phyloP scores from a whole-genome alignment of 2,113 vertebrate species.

The Syrmaticus mikado region DNA sequence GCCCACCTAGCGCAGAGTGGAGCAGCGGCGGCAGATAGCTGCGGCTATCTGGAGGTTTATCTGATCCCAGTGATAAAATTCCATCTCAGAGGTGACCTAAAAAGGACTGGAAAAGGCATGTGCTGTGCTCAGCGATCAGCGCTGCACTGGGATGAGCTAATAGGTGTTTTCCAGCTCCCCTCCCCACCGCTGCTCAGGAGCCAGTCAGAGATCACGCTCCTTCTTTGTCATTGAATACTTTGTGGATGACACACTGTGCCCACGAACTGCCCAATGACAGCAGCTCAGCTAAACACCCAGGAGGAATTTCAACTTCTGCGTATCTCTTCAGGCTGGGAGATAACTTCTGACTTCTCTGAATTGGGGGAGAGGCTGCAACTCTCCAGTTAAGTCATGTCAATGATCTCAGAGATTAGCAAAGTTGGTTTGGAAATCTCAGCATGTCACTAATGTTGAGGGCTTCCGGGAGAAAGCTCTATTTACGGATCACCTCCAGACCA shows the following conservation, averaged over 20 bases:
- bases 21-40: not conserved
- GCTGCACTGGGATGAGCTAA: conserved; percentile 29
- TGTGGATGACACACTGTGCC: conserved; percentile 32
- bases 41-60: conserved; percentile 35
- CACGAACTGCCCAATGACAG: conserved; percentile 30
- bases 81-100: conserved; percentile 52
- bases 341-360: conserved; percentile 2
- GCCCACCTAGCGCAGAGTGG: not conserved
- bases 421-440: conserved; percentile 5
- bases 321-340: not conserved
- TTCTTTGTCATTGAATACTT: conserved; percentile 55
- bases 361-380: not conserved
- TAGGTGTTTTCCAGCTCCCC: conserved; percentile 63
- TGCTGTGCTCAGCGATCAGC: not conserved
- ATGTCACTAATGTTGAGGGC: not conserved
- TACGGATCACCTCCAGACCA: not conserved
- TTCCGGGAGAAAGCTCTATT: not conserved
- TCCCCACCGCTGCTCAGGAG: not conserved
- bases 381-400: conserved; percentile 2
- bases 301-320: conserved; percentile 7
- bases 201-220: conserved; percentile 35
- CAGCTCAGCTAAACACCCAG: not conserved
- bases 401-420: conserved; percentile 35
- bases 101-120: conserved; percentile 67
- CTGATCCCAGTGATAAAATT: conserved; percentile 66